These are phyloP conservation scores for Protonibea diacanthus DNA, from an alignment of 2,797 vertebrate species.

Conservation along the genomic window DNA sequence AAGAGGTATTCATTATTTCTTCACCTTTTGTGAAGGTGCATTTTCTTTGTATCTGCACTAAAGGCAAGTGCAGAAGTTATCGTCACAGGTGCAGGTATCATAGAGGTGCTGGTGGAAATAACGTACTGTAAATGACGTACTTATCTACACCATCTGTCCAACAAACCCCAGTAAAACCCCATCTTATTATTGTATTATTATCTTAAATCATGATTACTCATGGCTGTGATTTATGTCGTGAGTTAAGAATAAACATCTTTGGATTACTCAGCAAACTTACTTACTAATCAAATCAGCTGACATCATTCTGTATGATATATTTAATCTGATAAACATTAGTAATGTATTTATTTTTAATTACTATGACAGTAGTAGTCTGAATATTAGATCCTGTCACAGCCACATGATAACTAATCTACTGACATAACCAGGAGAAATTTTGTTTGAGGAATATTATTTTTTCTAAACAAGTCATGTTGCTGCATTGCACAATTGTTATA, in stretches of 20 bases:
- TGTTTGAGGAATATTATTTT: background rate
- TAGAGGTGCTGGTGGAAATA: background rate
- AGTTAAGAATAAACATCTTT: background rate
- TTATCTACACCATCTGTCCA: background rate
- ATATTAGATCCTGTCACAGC: background rate
- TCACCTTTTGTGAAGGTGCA: background rate
- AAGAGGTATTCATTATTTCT: background rate
- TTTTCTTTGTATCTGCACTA: background rate
- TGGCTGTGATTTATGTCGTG: background rate
- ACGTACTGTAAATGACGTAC: background rate
- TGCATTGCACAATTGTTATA: conserved; percentile 9
- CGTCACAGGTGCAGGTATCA: background rate
- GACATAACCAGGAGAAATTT: conserved; percentile 1
- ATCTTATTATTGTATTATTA: background rate
- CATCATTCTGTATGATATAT: background rate
- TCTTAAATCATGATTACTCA: background rate
- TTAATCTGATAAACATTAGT: background rate
- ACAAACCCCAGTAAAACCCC: background rate
- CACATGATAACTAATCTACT: background rate
- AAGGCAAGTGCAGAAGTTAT: background rate
- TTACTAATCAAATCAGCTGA: background rate
- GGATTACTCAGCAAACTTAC: background rate
- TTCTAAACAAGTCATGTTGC: background rate
- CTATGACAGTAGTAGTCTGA: background rate
- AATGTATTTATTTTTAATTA: background rate